A percentile compares a stretch with the other conserved stretches of the same genome.
These are phyloP conservation scores for Verasper variegatus DNA, from an alignment of 2,113 vertebrate species.

Conservation along the genomic window DNA sequence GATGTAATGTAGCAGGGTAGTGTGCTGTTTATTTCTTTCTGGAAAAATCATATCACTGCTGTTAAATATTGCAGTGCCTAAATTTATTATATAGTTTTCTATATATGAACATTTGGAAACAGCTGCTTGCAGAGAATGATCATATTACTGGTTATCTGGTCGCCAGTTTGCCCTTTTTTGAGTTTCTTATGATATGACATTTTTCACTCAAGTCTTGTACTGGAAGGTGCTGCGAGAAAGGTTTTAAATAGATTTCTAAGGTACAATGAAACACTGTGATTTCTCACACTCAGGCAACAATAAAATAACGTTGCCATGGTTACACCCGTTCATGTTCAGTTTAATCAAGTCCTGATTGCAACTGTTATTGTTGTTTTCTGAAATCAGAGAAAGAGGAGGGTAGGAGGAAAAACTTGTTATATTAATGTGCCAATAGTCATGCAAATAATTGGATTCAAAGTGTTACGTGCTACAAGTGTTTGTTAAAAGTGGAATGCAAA, in stretches of 20 bases:
- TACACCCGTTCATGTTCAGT: slow-evolving; percentile 38
- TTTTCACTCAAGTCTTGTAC: neutral
- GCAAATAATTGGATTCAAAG: neutral
- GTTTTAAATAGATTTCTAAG: slow-evolving; percentile 51
- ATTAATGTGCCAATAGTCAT: neutral
- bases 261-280: slow-evolving; percentile 33
- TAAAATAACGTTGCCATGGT: slow-evolving; percentile 61
- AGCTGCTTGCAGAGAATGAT: neutral
- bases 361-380: slow-evolving; percentile 16
- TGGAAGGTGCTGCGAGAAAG: neutral
- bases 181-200: slow-evolving; percentile 7
- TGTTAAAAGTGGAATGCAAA: neutral
- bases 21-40: neutral
- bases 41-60: neutral
- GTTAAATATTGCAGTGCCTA: neutral
- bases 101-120: neutral
- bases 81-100: neutral
- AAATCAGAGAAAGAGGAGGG: slow-evolving; percentile 20
- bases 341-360: slow-evolving; percentile 60
- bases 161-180: neutral
- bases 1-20: neutral
- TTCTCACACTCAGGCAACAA: slow-evolving; percentile 38
- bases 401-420: neutral
- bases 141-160: neutral
- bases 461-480: neutral